A percentile compares a stretch with the other conserved stretches of the same genome.
These are phyloP conservation scores for Epinephelus fuscoguttatus DNA, from an alignment of 2,113 vertebrate species.

Conservation along the genomic window DNA sequence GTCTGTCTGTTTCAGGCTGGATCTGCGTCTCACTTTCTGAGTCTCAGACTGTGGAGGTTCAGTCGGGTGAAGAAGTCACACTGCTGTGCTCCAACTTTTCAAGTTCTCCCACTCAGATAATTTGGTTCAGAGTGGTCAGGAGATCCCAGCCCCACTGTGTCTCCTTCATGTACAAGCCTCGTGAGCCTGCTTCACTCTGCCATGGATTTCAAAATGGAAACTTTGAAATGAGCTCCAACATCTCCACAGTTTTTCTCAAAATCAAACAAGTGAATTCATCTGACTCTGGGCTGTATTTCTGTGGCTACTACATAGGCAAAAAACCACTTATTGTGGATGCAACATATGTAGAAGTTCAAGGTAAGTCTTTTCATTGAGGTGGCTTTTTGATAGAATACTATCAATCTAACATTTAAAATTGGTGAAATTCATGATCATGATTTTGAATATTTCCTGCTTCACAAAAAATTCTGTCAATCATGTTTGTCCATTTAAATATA, in stretches of 20 bases:
- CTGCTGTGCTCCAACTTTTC: conserved; percentile 42
- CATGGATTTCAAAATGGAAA: background rate
- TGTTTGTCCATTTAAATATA: too few species aligned
- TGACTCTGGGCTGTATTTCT: conserved; percentile 2
- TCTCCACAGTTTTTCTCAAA: background rate
- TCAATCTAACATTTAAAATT: background rate
- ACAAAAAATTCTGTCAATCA: too few species aligned
- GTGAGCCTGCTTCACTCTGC: fast-evolving
- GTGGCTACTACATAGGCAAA: background rate
- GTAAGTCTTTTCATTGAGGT: conserved; percentile 7
- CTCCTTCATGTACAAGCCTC: fast-evolving
- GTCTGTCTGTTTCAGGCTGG: conserved; percentile 32
- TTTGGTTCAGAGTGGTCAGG: conserved; percentile 2
- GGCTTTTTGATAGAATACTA: background rate
- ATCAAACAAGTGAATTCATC: background rate
- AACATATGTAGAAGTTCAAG: conserved; percentile 2
- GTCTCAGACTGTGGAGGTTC: conserved; percentile 18
- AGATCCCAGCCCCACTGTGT: background rate
- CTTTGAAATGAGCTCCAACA: background rate
- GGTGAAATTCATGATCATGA: background rate
- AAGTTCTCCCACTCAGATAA: background rate
- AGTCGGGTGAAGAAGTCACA: conserved; percentile 17
- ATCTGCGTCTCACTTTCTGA: background rate
- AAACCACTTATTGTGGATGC: background rate
- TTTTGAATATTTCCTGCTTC: too few species aligned